phyloP scores from a whole-genome alignment of 2,797 vertebrate genomes.

The Siniperca undulata region DNA sequence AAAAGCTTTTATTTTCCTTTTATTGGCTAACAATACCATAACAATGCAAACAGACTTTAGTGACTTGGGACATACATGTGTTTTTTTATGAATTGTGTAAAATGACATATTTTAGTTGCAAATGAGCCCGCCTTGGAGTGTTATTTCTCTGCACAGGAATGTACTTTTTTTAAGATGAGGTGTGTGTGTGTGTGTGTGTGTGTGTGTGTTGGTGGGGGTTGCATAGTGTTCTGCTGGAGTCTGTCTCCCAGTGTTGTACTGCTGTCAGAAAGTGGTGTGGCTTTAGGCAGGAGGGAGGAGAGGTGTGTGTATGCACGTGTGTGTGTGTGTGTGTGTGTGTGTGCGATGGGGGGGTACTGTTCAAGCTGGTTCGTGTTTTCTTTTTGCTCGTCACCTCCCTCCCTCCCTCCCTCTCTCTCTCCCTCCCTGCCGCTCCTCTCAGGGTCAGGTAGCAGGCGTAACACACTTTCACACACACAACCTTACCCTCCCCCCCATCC shows the following conservation, averaged over 20 bases:
- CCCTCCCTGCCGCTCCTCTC: constrained; percentile 58
- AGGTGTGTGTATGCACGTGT: constrained; percentile 33
- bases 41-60: neutral
- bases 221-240: constrained; percentile 26
- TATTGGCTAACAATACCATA: too few species aligned
- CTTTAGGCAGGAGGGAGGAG: constrained; percentile 46
- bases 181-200: constrained; percentile 1
- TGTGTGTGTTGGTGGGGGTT: constrained; percentile 16
- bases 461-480: constrained; percentile 54
- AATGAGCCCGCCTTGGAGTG: neutral
- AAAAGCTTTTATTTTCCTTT: neutral
- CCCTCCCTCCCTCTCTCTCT: constrained; percentile 41
- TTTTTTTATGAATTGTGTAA: neutral
- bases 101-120: constrained; percentile 8
- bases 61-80: neutral
- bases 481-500: neutral
- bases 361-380: constrained; percentile 71
- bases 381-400: constrained; percentile 69
- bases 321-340: constrained; percentile 52
- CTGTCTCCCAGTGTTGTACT: constrained; percentile 54
- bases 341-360: constrained; percentile 39
- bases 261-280: constrained; percentile 70
- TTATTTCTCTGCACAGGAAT: constrained; percentile 16
- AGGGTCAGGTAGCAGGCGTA: constrained; percentile 84
- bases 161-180: neutral